Evolutionary conservation across 2,797 vertebrate genomes (phyloP).

Genomic region (Mus minutoides): DNA sequence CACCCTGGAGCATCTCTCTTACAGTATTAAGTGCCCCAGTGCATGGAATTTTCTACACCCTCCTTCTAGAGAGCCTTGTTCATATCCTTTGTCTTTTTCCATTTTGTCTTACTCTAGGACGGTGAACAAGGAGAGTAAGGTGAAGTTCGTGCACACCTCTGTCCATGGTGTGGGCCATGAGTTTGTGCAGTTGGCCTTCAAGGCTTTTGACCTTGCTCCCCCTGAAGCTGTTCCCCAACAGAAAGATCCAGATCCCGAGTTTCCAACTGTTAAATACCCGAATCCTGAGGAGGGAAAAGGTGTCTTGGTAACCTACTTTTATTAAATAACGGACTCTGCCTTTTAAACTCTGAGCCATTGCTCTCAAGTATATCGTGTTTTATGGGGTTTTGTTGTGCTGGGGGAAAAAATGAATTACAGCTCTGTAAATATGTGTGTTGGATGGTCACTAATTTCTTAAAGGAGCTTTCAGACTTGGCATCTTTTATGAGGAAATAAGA

Average conservation of each 20-base stretch:
- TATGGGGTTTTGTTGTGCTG: background rate
- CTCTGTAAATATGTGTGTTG: background rate
- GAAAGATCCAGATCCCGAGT: constrained; percentile 97
- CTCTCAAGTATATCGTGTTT: background rate
- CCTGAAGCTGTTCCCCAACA: constrained; percentile 95
- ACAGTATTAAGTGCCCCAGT: background rate
- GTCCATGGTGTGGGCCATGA: constrained; percentile 96
- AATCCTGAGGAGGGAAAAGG: constrained; percentile 99
- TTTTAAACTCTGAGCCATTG: constrained; percentile 25
- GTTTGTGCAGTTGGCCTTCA: constrained; percentile 95
- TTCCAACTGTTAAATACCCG: constrained; percentile 97
- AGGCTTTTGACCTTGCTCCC: constrained; percentile 93
- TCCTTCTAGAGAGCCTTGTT: background rate
- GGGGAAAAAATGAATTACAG: background rate
- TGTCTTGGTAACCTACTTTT: constrained; percentile 91
- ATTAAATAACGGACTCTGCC: constrained; percentile 21
- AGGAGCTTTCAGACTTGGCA: constrained; percentile 23
- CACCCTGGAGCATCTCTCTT: background rate
- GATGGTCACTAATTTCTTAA: constrained; percentile 44
- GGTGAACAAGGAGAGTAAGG: constrained; percentile 91
- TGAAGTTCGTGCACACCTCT: constrained; percentile 98
- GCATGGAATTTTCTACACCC: background rate
- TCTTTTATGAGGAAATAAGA: background rate
- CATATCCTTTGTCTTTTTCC: background rate
- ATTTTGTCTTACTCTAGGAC: constrained; percentile 87